These are phyloP conservation scores for Herpetotheres cachinnans DNA, from an alignment of 2,113 vertebrate species.

Conservation along the genomic window DNA sequence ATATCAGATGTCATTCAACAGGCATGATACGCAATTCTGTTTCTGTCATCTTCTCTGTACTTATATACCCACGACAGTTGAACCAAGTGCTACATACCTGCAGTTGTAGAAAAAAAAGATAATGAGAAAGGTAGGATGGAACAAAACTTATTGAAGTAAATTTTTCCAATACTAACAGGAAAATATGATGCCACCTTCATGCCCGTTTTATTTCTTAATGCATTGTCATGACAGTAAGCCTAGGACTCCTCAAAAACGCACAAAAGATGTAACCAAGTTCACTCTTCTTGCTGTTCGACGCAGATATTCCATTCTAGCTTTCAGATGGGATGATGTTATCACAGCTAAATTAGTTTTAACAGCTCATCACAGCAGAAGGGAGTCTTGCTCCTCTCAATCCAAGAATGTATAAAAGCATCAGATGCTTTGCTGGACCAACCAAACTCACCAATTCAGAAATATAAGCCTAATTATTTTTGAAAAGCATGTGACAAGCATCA, in stretches of 20 bases:
- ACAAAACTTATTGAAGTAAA: neutral
- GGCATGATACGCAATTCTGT: neutral
- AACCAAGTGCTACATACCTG: accelerated
- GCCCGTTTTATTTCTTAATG: neutral
- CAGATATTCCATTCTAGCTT: neutral
- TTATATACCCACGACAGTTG: neutral
- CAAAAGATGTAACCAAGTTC: neutral
- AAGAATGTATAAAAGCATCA: neutral
- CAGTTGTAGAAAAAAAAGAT: neutral
- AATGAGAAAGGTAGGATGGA: neutral
- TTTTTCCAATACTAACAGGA: neutral
- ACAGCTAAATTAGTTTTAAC: neutral
- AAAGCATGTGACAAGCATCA: neutral
- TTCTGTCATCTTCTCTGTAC: neutral
- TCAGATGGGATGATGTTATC: neutral
- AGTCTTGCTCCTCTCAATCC: neutral
- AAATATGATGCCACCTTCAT: neutral
- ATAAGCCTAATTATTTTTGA: neutral
- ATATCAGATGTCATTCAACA: neutral
- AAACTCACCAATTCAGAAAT: neutral
- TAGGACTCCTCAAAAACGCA: neutral
- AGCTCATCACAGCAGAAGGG: neutral
- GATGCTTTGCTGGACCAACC: neutral
- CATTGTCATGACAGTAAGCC: neutral
- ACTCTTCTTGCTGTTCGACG: neutral